Base-by-base conservation (phyloP, 2,888 invertebrate genomes). In the Thereva unica region DNA sequence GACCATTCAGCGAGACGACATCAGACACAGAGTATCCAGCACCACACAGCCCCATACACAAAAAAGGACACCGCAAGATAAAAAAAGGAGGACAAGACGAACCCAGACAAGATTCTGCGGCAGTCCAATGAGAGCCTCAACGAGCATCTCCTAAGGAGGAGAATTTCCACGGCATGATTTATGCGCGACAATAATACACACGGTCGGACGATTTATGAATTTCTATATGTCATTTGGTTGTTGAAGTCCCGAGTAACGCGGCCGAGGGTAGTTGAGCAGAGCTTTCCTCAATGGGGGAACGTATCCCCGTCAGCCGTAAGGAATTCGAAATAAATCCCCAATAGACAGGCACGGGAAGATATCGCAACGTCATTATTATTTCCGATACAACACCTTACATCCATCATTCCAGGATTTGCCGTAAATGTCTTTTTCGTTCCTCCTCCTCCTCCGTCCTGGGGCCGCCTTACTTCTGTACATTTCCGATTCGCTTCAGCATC, bases 171-270 rank as follows among this genome's bases (percentile, higher is more conserved):
- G n/a, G 65, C 38, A 67, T 69, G 69, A 69, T 69, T 67, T 61
- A 69, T 69, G 56, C n/a, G 45, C 63, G 67, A 69, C 69, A 69
- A 69, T 69, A 69, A 69, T 69, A 69, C 69, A 69, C 67, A 69
- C 44, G 61, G 65, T 47, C 42, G 65, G 44, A 69, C 69, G 69
- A 69, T 69, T 69, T 69, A 67, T 67, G 69, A 67, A 69, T 69
- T 67, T 65, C 67, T 69, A 65, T 65, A 63, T 67, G 65, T 65
- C 67, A 69, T 67, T 65, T 69, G 55, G 53, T 65, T 12, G 8
- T 42, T 42, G 42, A 8, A 42, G 8, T 8, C 9, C 10, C 5
- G 9, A 8, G 45, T 45, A 45, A 12, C 23, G 4, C 40, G 54
- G 40, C 54, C 47, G 38, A 5, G 54, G 45, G 34, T 54, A 64